These are phyloP conservation scores for Sebastes diploproa DNA, from an alignment of 2,797 vertebrate genomes.

Conservation along the genomic window DNA sequence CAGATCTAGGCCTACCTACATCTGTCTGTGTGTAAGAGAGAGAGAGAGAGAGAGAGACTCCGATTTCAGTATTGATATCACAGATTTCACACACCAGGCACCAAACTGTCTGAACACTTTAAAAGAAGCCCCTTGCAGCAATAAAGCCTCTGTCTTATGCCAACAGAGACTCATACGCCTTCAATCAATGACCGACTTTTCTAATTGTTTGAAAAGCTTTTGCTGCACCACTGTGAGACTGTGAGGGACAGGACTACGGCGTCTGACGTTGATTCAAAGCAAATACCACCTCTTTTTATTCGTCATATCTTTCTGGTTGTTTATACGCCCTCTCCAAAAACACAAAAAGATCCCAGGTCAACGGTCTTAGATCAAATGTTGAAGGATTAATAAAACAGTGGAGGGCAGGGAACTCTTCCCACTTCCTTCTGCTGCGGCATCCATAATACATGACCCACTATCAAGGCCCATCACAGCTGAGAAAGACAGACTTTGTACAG, in stretches of 20 bases:
- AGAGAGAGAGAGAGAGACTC: slow-evolving; percentile 42
- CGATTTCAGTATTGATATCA: slow-evolving; percentile 78
- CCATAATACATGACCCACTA: slow-evolving; percentile 89
- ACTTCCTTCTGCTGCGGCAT: slow-evolving; percentile 72
- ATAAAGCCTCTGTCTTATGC: slow-evolving; percentile 77
- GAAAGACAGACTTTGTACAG: slow-evolving; percentile 48
- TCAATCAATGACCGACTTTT: slow-evolving; percentile 84
- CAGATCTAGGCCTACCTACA: neutral
- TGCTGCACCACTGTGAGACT: slow-evolving; percentile 70
- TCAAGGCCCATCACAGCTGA: slow-evolving; percentile 81
- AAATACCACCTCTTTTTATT: slow-evolving; percentile 17
- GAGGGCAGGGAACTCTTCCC: slow-evolving; percentile 52
- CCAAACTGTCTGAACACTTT: slow-evolving; percentile 85
- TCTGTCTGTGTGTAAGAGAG: neutral
- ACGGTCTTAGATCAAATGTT: slow-evolving; percentile 71
- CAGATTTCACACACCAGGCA: slow-evolving; percentile 84
- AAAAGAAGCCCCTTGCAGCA: slow-evolving; percentile 83
- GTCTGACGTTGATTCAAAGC: slow-evolving; percentile 56
- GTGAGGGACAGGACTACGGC: slow-evolving; percentile 60
- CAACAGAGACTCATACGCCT: slow-evolving; percentile 66
- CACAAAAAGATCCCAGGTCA: slow-evolving; percentile 68
- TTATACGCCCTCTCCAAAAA: slow-evolving; percentile 30
- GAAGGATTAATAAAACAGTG: slow-evolving; percentile 79
- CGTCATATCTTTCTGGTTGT: slow-evolving; percentile 10
- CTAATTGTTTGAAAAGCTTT: slow-evolving; percentile 83